phyloP scores from a whole-genome alignment of 2,113 vertebrate genomes.

The Hassar affinis region DNA sequence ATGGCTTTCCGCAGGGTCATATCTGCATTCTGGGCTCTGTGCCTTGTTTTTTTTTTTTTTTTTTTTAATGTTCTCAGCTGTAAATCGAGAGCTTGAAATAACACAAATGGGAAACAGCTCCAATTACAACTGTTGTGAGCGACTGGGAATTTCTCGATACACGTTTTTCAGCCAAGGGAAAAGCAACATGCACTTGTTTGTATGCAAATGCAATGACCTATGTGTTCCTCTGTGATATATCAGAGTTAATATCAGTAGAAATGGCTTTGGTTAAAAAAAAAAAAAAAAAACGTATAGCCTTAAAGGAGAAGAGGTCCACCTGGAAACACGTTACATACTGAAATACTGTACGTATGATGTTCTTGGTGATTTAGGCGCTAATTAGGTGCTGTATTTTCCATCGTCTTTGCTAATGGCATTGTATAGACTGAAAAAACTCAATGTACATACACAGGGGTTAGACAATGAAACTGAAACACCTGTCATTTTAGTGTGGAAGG shows the following conservation, averaged over 20 bases:
- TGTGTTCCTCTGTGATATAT: slow-evolving; percentile 42
- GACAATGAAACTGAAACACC: too few relatives aligned
- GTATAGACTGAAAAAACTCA: too few relatives aligned
- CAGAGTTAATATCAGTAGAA: slow-evolving; percentile 37
- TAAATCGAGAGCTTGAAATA: slow-evolving; percentile 72
- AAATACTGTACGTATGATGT: background rate
- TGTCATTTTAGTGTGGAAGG: too few relatives aligned
- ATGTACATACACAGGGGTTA: too few relatives aligned
- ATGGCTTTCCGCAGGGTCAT: slow-evolving; percentile 65
- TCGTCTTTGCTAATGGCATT: too few relatives aligned
- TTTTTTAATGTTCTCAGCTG: slow-evolving; percentile 70
- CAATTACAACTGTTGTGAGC: slow-evolving; percentile 63
- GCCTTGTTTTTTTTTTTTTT: background rate
- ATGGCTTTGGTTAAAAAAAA: background rate
- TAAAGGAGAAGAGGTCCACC: background rate
- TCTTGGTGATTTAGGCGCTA: background rate
- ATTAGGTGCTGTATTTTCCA: background rate
- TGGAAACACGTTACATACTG: background rate
- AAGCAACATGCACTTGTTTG: slow-evolving; percentile 35
- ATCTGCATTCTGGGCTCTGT: slow-evolving; percentile 65
- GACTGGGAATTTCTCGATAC: slow-evolving; percentile 65
- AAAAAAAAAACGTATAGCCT: slow-evolving; percentile 8
- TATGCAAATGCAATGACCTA: slow-evolving; percentile 42
- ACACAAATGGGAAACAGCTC: slow-evolving; percentile 59
- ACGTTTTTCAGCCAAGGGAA: slow-evolving; percentile 55